Evolutionary conservation across 2,797 vertebrate species (phyloP).

Genomic region (Parotocinclus haroldoi): DNA sequence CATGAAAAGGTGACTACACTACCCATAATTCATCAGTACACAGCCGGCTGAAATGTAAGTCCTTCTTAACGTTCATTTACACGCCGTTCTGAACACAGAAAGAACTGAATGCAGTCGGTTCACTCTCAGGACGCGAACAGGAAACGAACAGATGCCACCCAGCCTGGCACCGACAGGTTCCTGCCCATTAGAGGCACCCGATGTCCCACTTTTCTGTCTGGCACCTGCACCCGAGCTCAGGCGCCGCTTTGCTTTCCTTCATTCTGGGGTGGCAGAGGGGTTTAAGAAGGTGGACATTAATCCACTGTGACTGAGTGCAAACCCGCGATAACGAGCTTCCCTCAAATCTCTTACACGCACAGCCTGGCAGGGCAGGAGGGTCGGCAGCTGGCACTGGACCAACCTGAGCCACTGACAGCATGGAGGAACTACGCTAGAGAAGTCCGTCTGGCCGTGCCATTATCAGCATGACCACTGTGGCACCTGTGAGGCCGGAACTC

Average conservation of each 20-base stretch:
- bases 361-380: background rate
- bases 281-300: conserved; percentile 12
- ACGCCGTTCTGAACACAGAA: no score
- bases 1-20: no score
- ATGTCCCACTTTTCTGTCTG: background rate
- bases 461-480: background rate
- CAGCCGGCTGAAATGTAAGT: no score
- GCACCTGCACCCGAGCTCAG: background rate
- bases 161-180: no score
- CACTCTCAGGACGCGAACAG: no score
- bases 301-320: conserved; percentile 10
- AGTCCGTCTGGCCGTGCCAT: background rate
- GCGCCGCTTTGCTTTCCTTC: background rate
- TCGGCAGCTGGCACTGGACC: conserved; percentile 11
- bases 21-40: no score
- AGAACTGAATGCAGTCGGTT: no score
- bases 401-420: conserved; percentile 8
- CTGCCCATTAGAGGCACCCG: no score
- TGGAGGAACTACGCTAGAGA: conserved; percentile 3
- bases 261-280: background rate
- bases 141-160: no score
- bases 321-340: conserved; percentile 19
- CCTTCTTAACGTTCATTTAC: no score
- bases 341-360: conserved; percentile 2
- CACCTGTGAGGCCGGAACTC: background rate